phyloP scores from a whole-genome alignment of 2,797 vertebrate genomes.

The Heliangelus exortis region DNA sequence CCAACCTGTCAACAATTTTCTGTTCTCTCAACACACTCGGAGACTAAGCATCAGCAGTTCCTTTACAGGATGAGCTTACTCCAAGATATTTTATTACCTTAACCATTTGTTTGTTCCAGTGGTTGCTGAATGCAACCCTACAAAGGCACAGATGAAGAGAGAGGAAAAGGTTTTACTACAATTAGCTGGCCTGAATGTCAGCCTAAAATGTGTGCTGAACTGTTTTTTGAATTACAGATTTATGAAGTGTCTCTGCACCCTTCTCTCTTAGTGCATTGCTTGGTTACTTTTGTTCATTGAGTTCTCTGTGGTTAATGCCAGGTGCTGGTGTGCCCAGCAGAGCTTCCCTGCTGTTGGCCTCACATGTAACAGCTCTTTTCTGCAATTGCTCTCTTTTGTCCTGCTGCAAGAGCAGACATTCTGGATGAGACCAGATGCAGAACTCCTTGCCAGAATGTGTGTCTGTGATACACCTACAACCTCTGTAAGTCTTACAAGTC shows the following conservation, averaged over 20 bases:
- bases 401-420: neutral
- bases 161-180: neutral
- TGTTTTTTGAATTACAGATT: neutral
- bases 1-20: constrained; percentile 49
- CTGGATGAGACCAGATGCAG: neutral
- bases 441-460: neutral
- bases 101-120: neutral
- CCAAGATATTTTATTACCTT: constrained; percentile 14
- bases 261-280: neutral
- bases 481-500: neutral
- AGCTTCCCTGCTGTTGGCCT: neutral
- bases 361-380: neutral
- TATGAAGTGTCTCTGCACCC: neutral
- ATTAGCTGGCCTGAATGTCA: neutral
- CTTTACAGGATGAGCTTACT: neutral
- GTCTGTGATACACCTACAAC: neutral
- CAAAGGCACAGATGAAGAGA: neutral
- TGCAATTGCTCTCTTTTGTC: neutral
- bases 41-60: constrained; percentile 32
- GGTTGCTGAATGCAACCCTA: neutral
- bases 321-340: neutral
- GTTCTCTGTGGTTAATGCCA: neutral
- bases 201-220: neutral
- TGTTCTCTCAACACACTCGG: neutral
- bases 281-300: neutral